phyloP scores from a whole-genome alignment of 2,113 vertebrate genomes.

The Nettapus auritus region DNA sequence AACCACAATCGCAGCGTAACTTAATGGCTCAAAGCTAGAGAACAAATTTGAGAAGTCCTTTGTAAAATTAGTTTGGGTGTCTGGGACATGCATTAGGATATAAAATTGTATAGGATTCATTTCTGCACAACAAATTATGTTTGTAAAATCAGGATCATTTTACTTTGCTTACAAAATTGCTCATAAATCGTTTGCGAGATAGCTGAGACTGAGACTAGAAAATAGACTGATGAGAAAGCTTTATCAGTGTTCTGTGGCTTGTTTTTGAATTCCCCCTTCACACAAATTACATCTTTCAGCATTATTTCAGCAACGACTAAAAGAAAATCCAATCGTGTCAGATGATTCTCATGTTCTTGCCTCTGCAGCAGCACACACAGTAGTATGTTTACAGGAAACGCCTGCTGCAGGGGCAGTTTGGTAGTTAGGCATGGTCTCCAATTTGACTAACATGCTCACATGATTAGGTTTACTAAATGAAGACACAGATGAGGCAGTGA shows the following conservation, averaged over 20 bases:
- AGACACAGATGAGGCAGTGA: not conserved
- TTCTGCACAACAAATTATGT: not conserved
- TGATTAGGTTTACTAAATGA: conserved; percentile 15
- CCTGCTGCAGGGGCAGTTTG: conserved; percentile 41
- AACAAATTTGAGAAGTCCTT: not conserved
- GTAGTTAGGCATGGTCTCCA: not conserved
- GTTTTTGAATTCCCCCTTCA: not conserved
- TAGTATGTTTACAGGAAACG: conserved; percentile 68
- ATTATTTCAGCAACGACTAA: conserved; percentile 25
- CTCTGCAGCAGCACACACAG: not conserved
- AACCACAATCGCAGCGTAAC: not conserved
- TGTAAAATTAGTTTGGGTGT: not conserved
- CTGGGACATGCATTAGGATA: not conserved
- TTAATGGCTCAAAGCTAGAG: not conserved
- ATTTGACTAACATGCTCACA: conserved; percentile 24
- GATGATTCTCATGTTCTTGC: conserved; percentile 43
- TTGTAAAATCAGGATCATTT: not conserved
- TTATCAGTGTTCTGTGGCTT: not conserved
- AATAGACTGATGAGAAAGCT: not conserved
- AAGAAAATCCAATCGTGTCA: conserved; percentile 40
- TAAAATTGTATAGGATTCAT: not conserved
- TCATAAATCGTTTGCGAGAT: not conserved
- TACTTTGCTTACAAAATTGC: not conserved
- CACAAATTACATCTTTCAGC: conserved; percentile 15
- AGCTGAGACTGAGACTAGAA: not conserved